Evolutionary conservation across 2,113 vertebrate genomes (phyloP).

Genomic region (Pardalotus punctatus): DNA sequence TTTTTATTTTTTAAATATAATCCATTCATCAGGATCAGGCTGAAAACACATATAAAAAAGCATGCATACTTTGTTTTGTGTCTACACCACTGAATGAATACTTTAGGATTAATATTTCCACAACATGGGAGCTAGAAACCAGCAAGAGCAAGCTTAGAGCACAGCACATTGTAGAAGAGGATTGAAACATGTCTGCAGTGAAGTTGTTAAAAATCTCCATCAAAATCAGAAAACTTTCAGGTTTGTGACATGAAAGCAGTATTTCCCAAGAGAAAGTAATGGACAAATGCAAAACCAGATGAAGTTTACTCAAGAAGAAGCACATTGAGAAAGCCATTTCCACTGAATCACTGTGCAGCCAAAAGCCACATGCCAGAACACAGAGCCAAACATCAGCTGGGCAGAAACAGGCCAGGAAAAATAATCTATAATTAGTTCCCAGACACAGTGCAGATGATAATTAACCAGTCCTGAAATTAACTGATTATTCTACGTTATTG

Average conservation of each 20-base stretch:
- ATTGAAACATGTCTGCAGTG: not conserved
- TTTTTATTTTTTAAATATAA: not conserved
- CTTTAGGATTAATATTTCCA: not conserved
- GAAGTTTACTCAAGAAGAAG: not conserved
- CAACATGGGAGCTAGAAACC: not conserved
- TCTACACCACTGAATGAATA: not conserved
- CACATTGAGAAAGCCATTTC: not conserved
- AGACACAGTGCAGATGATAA: not conserved
- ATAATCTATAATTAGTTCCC: not conserved
- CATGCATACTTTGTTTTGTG: not conserved
- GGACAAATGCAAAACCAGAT: not conserved
- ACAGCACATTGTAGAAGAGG: not conserved
- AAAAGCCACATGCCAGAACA: not conserved
- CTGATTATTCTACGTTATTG: not conserved
- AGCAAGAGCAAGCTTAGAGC: not conserved
- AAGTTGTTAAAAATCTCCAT: not conserved
- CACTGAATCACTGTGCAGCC: accelerated
- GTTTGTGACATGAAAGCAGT: not conserved
- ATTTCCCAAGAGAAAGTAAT: not conserved
- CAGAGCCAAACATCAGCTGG: not conserved
- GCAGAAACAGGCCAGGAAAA: not conserved
- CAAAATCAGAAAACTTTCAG: not conserved
- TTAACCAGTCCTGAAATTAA: not conserved
- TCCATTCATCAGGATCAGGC: not conserved
- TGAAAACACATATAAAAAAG: not conserved